A percentile compares a stretch with the other conserved stretches of the same genome.
phyloP scores from a whole-genome alignment of 2,797 vertebrate genomes.

The Melanitta fusca region DNA sequence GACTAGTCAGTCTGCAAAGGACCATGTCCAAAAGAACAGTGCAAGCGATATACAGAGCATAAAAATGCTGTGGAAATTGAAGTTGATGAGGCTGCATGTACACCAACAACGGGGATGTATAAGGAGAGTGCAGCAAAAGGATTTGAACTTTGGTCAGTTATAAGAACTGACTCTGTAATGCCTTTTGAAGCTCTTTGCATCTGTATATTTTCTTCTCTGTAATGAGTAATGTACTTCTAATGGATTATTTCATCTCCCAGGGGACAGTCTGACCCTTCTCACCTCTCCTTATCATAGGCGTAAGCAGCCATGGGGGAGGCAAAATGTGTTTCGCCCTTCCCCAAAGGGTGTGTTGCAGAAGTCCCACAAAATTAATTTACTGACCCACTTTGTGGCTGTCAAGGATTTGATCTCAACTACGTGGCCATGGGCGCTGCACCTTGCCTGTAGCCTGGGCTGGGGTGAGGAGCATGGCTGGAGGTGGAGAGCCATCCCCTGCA shows the following conservation, averaged over 20 bases:
- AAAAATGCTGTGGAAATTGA: not conserved
- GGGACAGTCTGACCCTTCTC: slow-evolving; percentile 9
- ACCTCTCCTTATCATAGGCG: not conserved
- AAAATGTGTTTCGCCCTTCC: not conserved
- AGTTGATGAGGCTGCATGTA: not conserved
- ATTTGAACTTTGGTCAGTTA: not conserved
- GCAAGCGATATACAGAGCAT: not conserved
- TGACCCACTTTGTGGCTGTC: not conserved
- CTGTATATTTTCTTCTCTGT: not conserved
- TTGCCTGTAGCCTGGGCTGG: not conserved
- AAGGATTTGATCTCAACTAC: not conserved
- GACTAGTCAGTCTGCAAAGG: not conserved
- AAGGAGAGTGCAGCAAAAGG: not conserved
- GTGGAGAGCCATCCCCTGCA: not conserved
- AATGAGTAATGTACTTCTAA: slow-evolving; percentile 2
- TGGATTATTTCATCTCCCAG: slow-evolving; percentile 39
- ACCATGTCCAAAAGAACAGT: not conserved
- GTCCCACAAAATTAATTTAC: not conserved
- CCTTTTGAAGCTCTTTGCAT: not conserved
- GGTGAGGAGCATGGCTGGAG: accelerated
- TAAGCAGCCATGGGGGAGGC: not conserved
- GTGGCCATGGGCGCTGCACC: not conserved
- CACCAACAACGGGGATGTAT: accelerated
- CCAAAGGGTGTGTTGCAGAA: not conserved
- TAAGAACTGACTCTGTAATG: not conserved